Base-by-base conservation (phyloP, 1,140 invertebrate genomes). In the Ostrea edulis region DNA sequence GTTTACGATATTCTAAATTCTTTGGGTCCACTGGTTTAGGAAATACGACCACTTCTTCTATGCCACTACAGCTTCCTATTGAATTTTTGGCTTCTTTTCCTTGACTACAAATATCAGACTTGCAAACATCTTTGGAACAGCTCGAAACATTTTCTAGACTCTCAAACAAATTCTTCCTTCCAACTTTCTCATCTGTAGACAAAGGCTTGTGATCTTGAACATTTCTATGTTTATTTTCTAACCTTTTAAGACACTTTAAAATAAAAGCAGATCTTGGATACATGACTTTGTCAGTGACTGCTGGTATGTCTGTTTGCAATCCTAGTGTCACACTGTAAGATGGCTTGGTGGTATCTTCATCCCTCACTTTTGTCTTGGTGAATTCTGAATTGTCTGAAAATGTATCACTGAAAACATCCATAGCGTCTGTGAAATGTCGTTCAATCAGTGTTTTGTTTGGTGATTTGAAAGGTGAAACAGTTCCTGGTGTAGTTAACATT, bases 81-180 rank as follows among this genome's bases (percentile, higher is more conserved):
- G n/a, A 22, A 52, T 83, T 52, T 83, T 83, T 83, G 44, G 8
- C n/a, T 7, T 54, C 17, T n/a, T 83, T 52, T 83, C 53, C 52
- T 83, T 52, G 7, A 11, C 17, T 17, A 22, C 52, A 35, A 77
- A 2, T 29, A 35, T 52, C 7, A 2, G 82, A 54, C 44, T 54
- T 62, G 55, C 55, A 62, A 62, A 62, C 14, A 20, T 17, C 14
- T 62, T 62, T 83, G 20, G 82, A 83, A 83, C 20, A 35, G 51
- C 29, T 35, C 4, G 52, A 83, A 54, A 54, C 82, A 83, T 83
- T 83, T 53, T 83, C 52, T 14, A 83, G 52, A n/a, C 82, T 83
- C n/a, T 83, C 82, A 83, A 83, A 83, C 52, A 83, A 83, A 83
- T 83, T 83, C 52, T 83, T 83, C 52, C 58, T 54, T 44, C 62